Base-by-base conservation (phyloP, 2,888 invertebrate species). In the Patella depressa region DNA sequence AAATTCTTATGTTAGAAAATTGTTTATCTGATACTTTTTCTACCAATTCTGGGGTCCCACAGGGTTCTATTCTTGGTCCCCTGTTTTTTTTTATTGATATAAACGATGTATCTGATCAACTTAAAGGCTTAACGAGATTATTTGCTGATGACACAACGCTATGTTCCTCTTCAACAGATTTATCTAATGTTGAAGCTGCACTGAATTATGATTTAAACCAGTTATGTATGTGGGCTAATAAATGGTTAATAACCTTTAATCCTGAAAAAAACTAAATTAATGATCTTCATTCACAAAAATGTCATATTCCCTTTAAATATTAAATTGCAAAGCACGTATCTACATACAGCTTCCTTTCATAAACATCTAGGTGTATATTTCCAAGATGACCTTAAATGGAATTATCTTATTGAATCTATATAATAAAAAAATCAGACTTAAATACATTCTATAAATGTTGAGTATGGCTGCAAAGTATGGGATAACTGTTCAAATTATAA, bases 401-500 rank as follows among this genome's bases (percentile, higher is more conserved):
- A 65, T 19, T 65, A 19, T 11, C 65, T 19, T 65, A 65, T 65
- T 12, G 19, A 65, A 19, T 24, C n/a, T 65, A n/a, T 65, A n/a
- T 65, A 24, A 65, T 65, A 65, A 65, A 65, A 65, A 15, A 11
- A 19, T 19, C 19, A 11, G 9, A 12, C 9, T 19, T 65, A 65
- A 65, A 65, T 65, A 19, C n/a, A 19, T 11, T 19, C 19, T 19
- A n/a, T 65, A 19, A 19, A 11, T 19, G 9, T 65, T 19, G 65
- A 65, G 24, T 65, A 65, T 65, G 65, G 9, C 19, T 65, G 65
- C 65, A 17, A 19, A 65, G 65, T 65, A 65, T 65, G 65, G 65
- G 65, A 65, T 65, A 19, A n/a, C 19, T 65, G 65, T 65, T 19
- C 65, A 19, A 19, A 65, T n/a, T 65, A n/a, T 11, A 65, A 65